Conservation (phyloP, 1,140 invertebrate species). For the Acyrthosiphon pisum region DNA sequence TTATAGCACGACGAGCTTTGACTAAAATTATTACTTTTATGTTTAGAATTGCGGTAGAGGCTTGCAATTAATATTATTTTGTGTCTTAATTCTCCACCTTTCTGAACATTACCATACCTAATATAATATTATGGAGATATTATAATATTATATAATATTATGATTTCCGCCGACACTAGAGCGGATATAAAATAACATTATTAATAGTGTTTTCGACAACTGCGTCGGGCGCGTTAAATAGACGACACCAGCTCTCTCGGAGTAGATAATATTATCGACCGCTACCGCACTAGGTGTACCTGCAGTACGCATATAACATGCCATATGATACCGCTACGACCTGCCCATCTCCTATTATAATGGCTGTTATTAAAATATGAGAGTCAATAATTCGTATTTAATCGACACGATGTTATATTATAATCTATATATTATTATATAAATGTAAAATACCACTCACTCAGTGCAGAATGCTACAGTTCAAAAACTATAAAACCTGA, state of each 20-base stretch:
- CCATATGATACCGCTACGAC: background rate
- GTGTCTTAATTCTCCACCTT: background rate
- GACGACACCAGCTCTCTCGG: background rate
- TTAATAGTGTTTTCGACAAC: background rate
- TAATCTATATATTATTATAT: too few relatives aligned
- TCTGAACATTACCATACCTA: background rate
- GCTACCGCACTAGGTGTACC: background rate
- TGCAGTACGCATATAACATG: background rate
- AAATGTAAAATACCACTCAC: too few relatives aligned
- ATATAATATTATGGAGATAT: background rate
- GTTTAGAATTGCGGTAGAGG: background rate
- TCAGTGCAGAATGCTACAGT: too few relatives aligned
- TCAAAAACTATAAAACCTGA: too few relatives aligned
- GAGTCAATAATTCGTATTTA: too few relatives aligned
- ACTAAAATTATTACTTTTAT: background rate
- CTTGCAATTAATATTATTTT: background rate
- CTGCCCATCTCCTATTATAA: background rate
- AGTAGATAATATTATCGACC: slow-evolving; percentile 17
- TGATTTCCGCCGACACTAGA: background rate
- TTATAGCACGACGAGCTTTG: background rate
- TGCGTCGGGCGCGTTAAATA: slow-evolving; percentile 4
- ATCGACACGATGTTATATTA: too few relatives aligned
- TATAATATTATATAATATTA: too few relatives aligned
- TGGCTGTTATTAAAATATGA: background rate
- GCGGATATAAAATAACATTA: background rate